Evolutionary conservation across 2,797 vertebrate species (phyloP), one percentile per base, ranked within the genome.

Genomic region (Lepidocolaptes lacrymiger): DNA sequence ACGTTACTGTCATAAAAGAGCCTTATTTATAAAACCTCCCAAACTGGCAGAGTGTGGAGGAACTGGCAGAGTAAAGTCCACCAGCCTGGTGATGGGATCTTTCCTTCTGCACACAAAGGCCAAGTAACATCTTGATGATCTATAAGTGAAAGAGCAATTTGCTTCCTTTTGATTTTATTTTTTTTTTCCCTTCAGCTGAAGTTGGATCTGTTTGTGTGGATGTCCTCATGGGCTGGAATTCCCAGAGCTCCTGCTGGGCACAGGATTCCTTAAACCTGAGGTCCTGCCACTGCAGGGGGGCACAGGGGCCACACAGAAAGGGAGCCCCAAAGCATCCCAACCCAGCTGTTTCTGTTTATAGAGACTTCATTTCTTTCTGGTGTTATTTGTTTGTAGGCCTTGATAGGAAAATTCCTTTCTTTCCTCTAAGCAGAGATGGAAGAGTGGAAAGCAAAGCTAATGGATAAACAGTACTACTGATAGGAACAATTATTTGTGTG

Each of bases 11-110:
- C 41, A 32, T 80, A 58, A 89, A 95, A 28, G 3, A 49, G 9
- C 54, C 7, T 85, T 59, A 34, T 28, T 89, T 92, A 30, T 7
- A 85, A 95, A 89, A 66, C 62, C 58, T 67, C 49, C 72, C 32
- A 6, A 89, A 44, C 2, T 32, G 46, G 51, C 88, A n/a, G 8
- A 22, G 37, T 13, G 55, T 19, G 37, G 36, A 68, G 67, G 36
- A 87, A 18, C 58, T 51, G 48, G 28, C 4, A 22, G 74, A 64
- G 41, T 89, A 8, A 88, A 72, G 78, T 58, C 82, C 28, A 5
- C 26, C 28, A 12, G 26, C 30, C 75, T 69, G 32, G 41, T 71
- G 10, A 44, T 36, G 75, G 64, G 30, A 46, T 46, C 61, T 92
- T 39, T 84, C 41, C 64, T 82, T 58, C 55, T 73, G 30, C 54